These are phyloP conservation scores for Arbacia lixula DNA, from an alignment of 53 echinoderm and acorn worm genomes.

Conservation along the genomic window DNA sequence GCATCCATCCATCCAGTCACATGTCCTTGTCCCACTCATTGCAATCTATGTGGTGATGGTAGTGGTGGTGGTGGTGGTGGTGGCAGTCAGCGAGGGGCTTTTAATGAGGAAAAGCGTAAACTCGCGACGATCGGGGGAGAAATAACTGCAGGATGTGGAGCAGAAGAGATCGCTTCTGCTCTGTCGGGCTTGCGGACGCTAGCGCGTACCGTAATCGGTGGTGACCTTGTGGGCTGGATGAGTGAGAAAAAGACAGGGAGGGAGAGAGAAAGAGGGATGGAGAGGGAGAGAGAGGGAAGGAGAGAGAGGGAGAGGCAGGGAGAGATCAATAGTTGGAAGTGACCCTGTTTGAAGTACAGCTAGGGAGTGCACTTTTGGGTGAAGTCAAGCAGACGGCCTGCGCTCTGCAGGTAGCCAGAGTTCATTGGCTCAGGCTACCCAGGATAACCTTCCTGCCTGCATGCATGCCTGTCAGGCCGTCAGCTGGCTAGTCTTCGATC, in stretches of 20 bases:
- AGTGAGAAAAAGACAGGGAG: neutral
- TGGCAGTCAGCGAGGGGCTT: neutral
- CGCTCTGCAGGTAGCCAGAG: constrained; percentile 45
- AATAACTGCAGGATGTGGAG: constrained; percentile 52
- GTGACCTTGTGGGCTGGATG: constrained; percentile 37
- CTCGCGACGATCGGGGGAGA: constrained; percentile 38
- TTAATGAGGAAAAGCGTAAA: constrained; percentile 3
- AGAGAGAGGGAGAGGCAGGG: too few species aligned
- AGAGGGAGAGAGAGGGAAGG: too few species aligned
- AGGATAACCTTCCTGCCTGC: too few species aligned
- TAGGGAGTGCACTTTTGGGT: constrained; percentile 26
- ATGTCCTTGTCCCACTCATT: neutral
- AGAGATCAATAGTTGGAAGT: constrained; percentile 37
- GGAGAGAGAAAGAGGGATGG: too few species aligned
- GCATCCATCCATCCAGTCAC: too few species aligned
- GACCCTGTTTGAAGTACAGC: constrained; percentile 49
- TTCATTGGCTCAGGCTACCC: constrained; percentile 38
- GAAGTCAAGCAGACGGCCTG: constrained; percentile 36
- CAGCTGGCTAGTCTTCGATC: too few species aligned
- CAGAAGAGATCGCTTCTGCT: constrained; percentile 53
- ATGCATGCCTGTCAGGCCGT: too few species aligned
- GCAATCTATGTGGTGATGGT: neutral
- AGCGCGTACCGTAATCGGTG: constrained; percentile 43
- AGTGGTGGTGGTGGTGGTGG: neutral
- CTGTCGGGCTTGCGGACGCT: neutral